phyloP scores from a whole-genome alignment of 2,797 vertebrate species.

The Lutjanus argentimaculatus region DNA sequence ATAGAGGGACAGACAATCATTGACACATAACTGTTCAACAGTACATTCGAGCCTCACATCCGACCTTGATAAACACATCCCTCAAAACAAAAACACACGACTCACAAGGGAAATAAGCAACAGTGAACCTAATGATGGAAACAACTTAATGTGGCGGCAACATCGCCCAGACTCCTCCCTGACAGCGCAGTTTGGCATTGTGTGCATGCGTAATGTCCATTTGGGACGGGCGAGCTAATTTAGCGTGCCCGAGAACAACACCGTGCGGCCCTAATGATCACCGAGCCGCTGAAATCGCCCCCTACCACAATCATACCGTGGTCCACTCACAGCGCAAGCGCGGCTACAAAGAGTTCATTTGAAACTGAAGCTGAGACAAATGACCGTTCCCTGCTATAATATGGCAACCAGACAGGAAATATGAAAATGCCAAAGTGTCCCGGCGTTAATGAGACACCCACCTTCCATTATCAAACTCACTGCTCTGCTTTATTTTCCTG shows the following conservation, averaged over 20 bases:
- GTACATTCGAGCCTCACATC: constrained; percentile 74
- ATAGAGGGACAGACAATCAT: constrained; percentile 74
- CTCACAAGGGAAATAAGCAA: constrained; percentile 85
- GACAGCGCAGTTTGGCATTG: constrained; percentile 70
- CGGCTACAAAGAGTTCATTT: constrained; percentile 48
- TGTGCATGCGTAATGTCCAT: constrained; percentile 78
- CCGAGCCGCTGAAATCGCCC: constrained; percentile 63
- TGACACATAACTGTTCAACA: constrained; percentile 72
- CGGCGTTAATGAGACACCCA: constrained; percentile 61
- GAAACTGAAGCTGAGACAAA: constrained; percentile 59
- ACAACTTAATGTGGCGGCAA: constrained; percentile 80
- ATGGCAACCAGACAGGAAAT: constrained; percentile 54
- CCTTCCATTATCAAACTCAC: constrained; percentile 36
- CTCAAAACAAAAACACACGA: constrained; percentile 81
- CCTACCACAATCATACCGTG: constrained; percentile 61
- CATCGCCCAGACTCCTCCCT: constrained; percentile 79
- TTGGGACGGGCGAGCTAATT: constrained; percentile 79
- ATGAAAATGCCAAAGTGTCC: constrained; percentile 37
- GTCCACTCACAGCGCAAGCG: constrained; percentile 50
- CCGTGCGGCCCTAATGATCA: constrained; percentile 73
- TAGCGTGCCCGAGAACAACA: constrained; percentile 63
- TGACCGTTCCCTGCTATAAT: constrained; percentile 47
- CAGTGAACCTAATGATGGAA: constrained; percentile 83
- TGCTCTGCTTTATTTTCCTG: neutral
- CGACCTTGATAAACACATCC: constrained; percentile 78